Evolutionary conservation across 2,113 vertebrate genomes (phyloP), one percentile per base, ranked within the genome.

Genomic region (Plecturocebus donacophilus): DNA sequence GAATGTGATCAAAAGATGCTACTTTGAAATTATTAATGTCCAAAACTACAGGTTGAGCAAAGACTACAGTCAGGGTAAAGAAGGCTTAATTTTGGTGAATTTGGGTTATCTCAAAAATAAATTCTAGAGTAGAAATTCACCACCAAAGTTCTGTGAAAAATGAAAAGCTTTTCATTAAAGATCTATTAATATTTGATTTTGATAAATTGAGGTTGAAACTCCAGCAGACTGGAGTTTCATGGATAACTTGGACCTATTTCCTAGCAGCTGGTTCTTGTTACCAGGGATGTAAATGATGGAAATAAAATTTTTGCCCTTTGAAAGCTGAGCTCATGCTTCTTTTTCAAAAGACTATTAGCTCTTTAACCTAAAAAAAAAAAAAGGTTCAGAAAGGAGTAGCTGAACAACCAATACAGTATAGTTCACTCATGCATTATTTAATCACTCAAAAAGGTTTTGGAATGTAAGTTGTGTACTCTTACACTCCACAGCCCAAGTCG

Each of bases 311-410:
- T 94, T 71, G 9, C 88, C 64, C 52, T 19, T 81, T 70, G 35
- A 95, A 95, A 94, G n/a, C 70, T 95, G 35, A 94, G 35, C 16
- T 80, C 81, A 75, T 87, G 27, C 20, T 95, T 94, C 73, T 61
- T 89, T 38, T 52, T 23, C 30, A 73, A 86, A 90, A 19, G 54
- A 84, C 54, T 71, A 73, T 58, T 38, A 45, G 14, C 32, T 87
- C 86, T 96, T 97, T 45, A 76, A 40, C 47, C 52, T 83, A 75
- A 94, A 93, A 94, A 23, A 81, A 83, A 56, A 56, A 27, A 61
- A 38, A 25, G 35, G 27, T 90, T 70, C 68, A 87, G 19, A 87
- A 84, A 79, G 58, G 54, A 96, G 70, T 87, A 32, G 21, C 32
- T 79, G 20, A 84, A 79, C 45, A 77, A 83, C 49, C 76, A 47